These are phyloP conservation scores for Sthenelais limicola DNA, from an alignment of 2,888 invertebrate species.

Conservation along the genomic window DNA sequence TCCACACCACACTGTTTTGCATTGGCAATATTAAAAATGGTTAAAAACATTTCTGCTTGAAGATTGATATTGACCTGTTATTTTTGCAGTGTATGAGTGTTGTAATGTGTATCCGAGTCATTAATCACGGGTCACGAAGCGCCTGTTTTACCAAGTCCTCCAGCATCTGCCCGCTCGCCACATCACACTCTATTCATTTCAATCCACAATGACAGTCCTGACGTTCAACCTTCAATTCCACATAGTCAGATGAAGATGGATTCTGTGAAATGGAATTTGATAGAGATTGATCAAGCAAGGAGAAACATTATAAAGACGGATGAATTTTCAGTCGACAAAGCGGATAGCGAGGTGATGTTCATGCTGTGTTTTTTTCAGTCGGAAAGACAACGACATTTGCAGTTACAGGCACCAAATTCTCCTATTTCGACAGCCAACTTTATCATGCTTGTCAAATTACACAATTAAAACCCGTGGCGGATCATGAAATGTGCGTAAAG, in stretches of 20 bases:
- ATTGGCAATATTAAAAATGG: no score
- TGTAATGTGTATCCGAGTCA: no score
- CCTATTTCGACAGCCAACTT: constrained; percentile 38
- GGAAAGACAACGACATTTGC: constrained; percentile 34
- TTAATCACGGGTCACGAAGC: no score
- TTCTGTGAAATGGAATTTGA: constrained; percentile 39
- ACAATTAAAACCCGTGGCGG: constrained; percentile 31
- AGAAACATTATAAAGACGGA: constrained; percentile 39
- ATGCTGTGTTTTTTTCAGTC: constrained; percentile 11
- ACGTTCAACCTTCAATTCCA: constrained; percentile 34
- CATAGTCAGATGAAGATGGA: constrained; percentile 38
- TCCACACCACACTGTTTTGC: no score
- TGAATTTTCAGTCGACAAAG: constrained; percentile 33
- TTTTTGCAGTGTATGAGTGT: no score
- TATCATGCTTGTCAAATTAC: constrained; percentile 34
- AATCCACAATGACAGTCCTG: constrained; percentile 18
- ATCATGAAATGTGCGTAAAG: constrained; percentile 28
- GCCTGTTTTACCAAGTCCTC: no score
- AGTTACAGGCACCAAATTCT: constrained; percentile 30
- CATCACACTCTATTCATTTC: constrained; percentile 35
- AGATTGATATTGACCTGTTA: no score
- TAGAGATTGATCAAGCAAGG: constrained; percentile 33
- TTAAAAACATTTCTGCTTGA: no score
- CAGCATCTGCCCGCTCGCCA: constrained; percentile 19
- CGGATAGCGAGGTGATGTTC: constrained; percentile 36